Percentiles rank a stretch among this genome's conserved stretches.
Conservation (phyloP, 1,140 invertebrate genomes). For the Drosophila kikkawai region DNA sequence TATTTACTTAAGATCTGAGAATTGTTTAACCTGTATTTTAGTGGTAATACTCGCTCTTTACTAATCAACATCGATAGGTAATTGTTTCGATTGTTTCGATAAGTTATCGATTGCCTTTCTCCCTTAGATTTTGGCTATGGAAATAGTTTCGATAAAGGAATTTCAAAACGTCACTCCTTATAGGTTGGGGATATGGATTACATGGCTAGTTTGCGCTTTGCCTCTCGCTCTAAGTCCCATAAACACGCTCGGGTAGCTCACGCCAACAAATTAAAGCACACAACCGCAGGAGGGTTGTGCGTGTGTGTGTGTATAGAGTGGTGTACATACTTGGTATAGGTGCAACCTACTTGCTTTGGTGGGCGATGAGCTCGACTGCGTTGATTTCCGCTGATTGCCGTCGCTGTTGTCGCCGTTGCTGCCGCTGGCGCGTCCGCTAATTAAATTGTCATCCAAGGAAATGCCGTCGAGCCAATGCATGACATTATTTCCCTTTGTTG, state of each 20-base stretch:
- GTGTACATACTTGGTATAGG: slow-evolving; percentile 25
- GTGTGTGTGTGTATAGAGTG: slow-evolving; percentile 19
- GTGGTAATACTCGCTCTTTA: neutral
- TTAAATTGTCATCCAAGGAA: slow-evolving; percentile 85
- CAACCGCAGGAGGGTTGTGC: slow-evolving; percentile 11
- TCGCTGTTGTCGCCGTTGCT: slow-evolving; percentile 78
- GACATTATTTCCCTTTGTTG: slow-evolving; percentile 78
- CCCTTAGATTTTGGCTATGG: neutral
- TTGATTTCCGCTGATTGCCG: slow-evolving; percentile 78
- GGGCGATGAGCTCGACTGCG: slow-evolving; percentile 74
- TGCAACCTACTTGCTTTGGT: slow-evolving; percentile 83
- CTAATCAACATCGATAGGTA: neutral
- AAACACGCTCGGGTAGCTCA: slow-evolving; percentile 71
- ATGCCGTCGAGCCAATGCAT: slow-evolving; percentile 85
- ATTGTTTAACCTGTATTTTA: neutral
- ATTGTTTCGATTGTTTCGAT: neutral
- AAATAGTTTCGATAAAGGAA: neutral
- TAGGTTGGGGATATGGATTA: slow-evolving; percentile 27
- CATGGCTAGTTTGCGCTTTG: slow-evolving; percentile 40
- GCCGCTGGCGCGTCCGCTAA: slow-evolving; percentile 82
- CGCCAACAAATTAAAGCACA: slow-evolving; percentile 53
- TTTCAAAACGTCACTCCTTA: slow-evolving; percentile 22
- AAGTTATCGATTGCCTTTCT: neutral
- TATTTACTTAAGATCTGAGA: neutral
- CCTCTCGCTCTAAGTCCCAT: slow-evolving; percentile 52